Conservation (phyloP, 1,140 invertebrate species). For the Drosophila burlai region DNA sequence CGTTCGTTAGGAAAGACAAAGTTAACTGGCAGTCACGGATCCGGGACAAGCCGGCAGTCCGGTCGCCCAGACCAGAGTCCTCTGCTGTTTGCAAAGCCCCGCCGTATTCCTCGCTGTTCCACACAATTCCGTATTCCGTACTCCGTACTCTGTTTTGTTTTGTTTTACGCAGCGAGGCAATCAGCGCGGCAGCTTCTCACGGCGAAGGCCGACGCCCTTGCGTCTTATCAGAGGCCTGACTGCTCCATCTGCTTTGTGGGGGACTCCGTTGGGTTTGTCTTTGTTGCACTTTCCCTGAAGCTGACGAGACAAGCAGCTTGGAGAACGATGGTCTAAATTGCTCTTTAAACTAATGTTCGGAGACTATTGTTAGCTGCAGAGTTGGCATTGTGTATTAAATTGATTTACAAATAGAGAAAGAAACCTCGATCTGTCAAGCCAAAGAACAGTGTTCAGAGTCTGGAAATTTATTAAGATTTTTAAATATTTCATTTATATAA, state of each 20-base stretch:
- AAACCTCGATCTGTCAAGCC: neutral
- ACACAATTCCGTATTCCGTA: slow-evolving; percentile 5
- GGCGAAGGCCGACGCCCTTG: slow-evolving; percentile 27
- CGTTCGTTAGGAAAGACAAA: slow-evolving; percentile 75
- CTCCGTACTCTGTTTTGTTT: slow-evolving; percentile 36
- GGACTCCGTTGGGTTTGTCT: neutral
- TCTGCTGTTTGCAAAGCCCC: neutral
- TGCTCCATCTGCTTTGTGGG: slow-evolving; percentile 35
- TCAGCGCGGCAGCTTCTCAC: slow-evolving; percentile 40
- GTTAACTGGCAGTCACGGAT: slow-evolving; percentile 70
- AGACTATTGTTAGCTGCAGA: neutral
- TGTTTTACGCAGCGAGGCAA: slow-evolving; percentile 63
- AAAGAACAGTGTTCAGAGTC: neutral
- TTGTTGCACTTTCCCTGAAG: slow-evolving; percentile 4
- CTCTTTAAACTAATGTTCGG: neutral
- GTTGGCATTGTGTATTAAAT: neutral
- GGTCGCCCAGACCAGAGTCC: neutral
- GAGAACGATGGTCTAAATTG: too few relatives aligned
- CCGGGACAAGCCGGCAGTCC: slow-evolving; percentile 27
- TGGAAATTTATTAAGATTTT: neutral
- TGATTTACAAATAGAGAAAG: too few relatives aligned
- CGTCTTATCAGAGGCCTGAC: slow-evolving; percentile 56
- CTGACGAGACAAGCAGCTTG: neutral
- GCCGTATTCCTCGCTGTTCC: slow-evolving; percentile 3
- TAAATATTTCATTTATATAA: neutral